phyloP scores from a whole-genome alignment of 2,113 vertebrate species.

The Pseudolaguvia tuberculata region DNA sequence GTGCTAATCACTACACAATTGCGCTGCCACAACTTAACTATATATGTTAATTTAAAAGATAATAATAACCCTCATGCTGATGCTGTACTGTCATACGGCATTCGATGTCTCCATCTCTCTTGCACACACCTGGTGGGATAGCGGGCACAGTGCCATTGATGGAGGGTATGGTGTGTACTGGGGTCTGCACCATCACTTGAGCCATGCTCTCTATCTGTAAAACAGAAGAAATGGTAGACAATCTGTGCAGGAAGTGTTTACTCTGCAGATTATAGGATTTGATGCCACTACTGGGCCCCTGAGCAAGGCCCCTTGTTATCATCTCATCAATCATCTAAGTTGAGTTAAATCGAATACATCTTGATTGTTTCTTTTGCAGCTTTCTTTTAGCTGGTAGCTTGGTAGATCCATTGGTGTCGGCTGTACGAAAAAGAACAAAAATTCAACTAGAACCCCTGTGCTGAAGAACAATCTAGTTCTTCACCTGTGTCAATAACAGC shows the following conservation, averaged over 20 bases:
- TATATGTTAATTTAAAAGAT: too few relatives aligned
- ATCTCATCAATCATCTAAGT: too few relatives aligned
- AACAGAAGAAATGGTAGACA: slow-evolving; percentile 4
- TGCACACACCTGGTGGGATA: slow-evolving; percentile 69
- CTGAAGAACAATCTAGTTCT: too few relatives aligned
- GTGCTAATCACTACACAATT: too few relatives aligned
- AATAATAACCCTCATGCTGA: background rate
- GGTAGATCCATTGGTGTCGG: too few relatives aligned
- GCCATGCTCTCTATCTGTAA: slow-evolving; percentile 82
- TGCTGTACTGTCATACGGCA: background rate
- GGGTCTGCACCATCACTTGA: slow-evolving; percentile 89
- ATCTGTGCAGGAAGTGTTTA: background rate
- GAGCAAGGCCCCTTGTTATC: too few relatives aligned
- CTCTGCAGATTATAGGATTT: too few relatives aligned
- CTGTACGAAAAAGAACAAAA: too few relatives aligned
- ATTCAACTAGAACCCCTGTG: too few relatives aligned
- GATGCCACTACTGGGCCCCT: too few relatives aligned
- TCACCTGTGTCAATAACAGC: too few relatives aligned
- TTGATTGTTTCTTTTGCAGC: background rate
- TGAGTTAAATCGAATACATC: background rate
- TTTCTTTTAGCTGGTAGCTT: background rate
- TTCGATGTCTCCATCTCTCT: background rate
- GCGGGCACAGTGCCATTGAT: slow-evolving; percentile 80
- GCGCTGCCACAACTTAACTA: too few relatives aligned
- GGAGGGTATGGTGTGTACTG: slow-evolving; percentile 75